Evolutionary conservation across 1,140 invertebrate genomes (phyloP).

Genomic region (Drosophila sturtevanti): DNA sequence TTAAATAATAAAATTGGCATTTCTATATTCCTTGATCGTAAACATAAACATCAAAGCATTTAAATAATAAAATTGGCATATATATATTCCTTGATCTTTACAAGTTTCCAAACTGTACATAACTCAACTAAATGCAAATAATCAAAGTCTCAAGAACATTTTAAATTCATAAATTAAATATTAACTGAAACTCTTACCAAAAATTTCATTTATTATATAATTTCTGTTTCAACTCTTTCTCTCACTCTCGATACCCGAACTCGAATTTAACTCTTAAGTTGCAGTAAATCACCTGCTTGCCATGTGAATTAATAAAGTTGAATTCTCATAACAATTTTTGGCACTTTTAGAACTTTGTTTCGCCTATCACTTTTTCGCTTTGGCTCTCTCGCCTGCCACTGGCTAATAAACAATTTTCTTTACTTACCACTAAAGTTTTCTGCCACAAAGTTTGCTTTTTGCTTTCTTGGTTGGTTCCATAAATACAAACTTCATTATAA

Average conservation of each 20-base stretch:
- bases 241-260: background rate
- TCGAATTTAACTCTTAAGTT: background rate
- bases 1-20: too few relatives aligned
- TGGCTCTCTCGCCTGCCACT: background rate
- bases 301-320: slow-evolving; percentile 2
- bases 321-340: slow-evolving; percentile 2
- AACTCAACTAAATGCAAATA: background rate
- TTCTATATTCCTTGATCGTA: too few relatives aligned
- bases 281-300: background rate
- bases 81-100: too few relatives aligned
- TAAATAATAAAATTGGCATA: too few relatives aligned
- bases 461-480: background rate
- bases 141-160: background rate
- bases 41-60: too few relatives aligned
- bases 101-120: too few relatives aligned
- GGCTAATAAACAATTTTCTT: slow-evolving; percentile 17
- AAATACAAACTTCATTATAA: slow-evolving; percentile 16
- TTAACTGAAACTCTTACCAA: background rate
- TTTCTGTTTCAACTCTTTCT: background rate
- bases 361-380: background rate
- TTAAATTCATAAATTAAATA: background rate
- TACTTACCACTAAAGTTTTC: background rate
- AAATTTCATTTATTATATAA: background rate
- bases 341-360: background rate
- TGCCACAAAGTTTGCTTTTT: slow-evolving; percentile 3